Conservation (phyloP, 2,113 vertebrate species). For the Xerus inauris region DNA sequence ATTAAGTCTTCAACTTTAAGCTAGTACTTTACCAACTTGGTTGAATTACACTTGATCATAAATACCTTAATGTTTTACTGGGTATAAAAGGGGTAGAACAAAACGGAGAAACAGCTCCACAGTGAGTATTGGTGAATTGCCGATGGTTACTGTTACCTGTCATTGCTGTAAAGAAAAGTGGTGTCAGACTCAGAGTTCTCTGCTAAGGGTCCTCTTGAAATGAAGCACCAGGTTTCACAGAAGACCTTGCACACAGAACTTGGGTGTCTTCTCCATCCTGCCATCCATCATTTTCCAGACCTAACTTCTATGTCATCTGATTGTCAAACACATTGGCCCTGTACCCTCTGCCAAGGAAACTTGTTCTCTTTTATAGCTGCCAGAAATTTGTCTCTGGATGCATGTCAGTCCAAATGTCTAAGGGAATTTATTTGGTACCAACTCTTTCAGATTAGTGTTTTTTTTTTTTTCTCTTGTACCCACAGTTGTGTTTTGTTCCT, state of each 20-base stretch:
- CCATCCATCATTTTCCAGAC: not conserved
- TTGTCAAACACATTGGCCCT: not conserved
- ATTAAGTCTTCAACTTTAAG: conserved; percentile 81
- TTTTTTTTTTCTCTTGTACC: not conserved
- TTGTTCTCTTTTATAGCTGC: not conserved
- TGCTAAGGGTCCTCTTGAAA: not conserved
- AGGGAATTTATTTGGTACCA: not conserved
- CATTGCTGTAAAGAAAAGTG: not conserved
- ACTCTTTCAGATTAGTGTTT: not conserved
- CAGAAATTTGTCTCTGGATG: not conserved
- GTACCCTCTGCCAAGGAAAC: not conserved
- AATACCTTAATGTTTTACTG: conserved; percentile 77
- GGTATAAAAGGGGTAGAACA: conserved; percentile 67
- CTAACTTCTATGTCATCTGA: not conserved
- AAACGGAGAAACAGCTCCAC: conserved; percentile 53
- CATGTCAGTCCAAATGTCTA: not conserved
- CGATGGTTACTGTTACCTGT: not conserved
- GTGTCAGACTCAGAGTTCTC: not conserved
- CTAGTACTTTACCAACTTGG: conserved; percentile 81
- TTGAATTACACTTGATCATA: conserved; percentile 79
- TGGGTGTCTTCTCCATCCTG: not conserved
- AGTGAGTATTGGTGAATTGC: conserved; percentile 1
- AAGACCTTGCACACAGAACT: not conserved
- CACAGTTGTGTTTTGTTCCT: conserved; percentile 40
- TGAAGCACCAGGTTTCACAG: not conserved